Base-by-base conservation (phyloP, 2,888 invertebrate genomes). In the Argyresthia albistria region DNA sequence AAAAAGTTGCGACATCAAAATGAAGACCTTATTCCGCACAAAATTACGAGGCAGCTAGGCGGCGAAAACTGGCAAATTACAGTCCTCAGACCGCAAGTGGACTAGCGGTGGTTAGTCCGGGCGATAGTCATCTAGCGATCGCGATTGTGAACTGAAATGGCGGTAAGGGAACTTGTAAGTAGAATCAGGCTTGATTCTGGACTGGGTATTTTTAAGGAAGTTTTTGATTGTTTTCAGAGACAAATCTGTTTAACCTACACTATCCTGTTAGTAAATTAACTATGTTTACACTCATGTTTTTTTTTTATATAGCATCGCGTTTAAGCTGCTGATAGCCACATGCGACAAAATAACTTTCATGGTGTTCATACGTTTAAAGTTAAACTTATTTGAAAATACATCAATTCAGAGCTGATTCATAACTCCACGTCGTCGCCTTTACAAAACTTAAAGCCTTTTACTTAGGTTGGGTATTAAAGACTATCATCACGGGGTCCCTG, bases 61-160 rank as follows among this genome's bases (percentile, higher is more conserved):
- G 76, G 80, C 73, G 75, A 77, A 78, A 79, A 78, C 73, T 76
- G 79, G 80, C 72, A 83, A 84, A 84, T 84, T 84, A 82, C 75
- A 83, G 80, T 76, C 12, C 68, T 63, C 63, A 57, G 63, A 75
- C 72, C 74, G 67, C 76, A 73, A 36, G 70, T 36, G 66, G 67
- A 66, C 69, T 65, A 70, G 70, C 65, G 66, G 72, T 60, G 70
- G 76, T 66, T 67, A 64, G 64, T 64, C 54, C 60, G 59, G 57
- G 58, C 60, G 80, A 80, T 81, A 73, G 68, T 66, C 25, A 25
- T 25, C 25, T 25, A 25, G 25, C 25, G 69, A 78, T 78, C 75
- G 60, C 58, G 58, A 59, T 69, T 75, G 78, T 80, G 72, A 69
- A 73, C 61, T 60, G 66, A 62, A 59, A 57, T 64, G 64, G 67